Base-by-base conservation (phyloP, 2,888 invertebrate species). In the Xestia sexstrigata region DNA sequence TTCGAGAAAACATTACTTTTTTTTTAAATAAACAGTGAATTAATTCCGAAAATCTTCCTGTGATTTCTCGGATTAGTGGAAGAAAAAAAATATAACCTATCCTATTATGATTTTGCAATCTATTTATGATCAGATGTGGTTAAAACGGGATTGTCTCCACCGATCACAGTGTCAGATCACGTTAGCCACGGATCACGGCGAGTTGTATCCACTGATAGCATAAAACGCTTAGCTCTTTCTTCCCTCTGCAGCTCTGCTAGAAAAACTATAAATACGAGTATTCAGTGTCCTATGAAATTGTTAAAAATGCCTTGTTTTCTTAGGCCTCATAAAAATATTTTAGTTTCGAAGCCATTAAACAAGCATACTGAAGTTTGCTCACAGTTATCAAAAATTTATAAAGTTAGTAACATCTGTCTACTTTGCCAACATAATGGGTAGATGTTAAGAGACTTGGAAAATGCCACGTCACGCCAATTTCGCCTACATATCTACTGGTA, bases 361-460 rank as follows among this genome's bases (percentile, higher is more conserved):
- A 15, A n/a, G 42, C 20, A 30, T 15, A 42, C 71, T 30, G 20
- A 42, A 83, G 52, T 76, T 66, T 76, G 30, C 35, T 60, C 42
- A 42, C 26, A 30, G 42, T 58, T 52, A 78, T 79, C 39, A 81
- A 83, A 78, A 83, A 81, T 83, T 13, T 73, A 83, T 69, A n/a
- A 60, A 60, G 39, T 55, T 42, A 60, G 60, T 23, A 67, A 30
- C 78, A 47, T 62, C 47, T 55, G 78, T 23, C n/a, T 58, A n/a
- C 20, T 52, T 20, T 75, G 73, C 35, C n/a, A 23, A 47, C 35
- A 62, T n/a, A 39, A 47, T 35, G 58, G n/a, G 0, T 39, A 47
- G 11, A 23, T 30, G 26, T 23, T 52, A 42, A 39, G 68, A 67
- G 13, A 17, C 26, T 26, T 47, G 9, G 2, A 35, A 65, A 39